phyloP scores from a whole-genome alignment of 2,888 invertebrate species.

The Euproctis similis region DNA sequence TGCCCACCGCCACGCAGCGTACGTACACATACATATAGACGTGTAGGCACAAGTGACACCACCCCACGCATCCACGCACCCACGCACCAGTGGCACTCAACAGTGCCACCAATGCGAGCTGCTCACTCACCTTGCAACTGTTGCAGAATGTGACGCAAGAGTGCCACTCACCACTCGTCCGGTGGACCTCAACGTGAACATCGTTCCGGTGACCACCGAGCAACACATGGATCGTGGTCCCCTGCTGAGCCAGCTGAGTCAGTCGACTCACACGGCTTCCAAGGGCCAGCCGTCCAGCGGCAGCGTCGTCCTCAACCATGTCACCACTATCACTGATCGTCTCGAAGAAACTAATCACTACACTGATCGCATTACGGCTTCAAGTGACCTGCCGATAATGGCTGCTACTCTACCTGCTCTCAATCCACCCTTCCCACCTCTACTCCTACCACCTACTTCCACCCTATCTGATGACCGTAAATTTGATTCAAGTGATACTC shows the following conservation, averaged over 20 bases:
- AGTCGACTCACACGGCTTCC: neutral
- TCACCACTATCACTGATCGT: neutral
- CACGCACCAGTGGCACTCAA: neutral
- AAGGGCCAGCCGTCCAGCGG: neutral
- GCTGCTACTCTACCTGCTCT: neutral
- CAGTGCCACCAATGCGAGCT: neutral
- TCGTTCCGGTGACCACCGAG: too few relatives aligned
- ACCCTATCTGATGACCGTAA: neutral
- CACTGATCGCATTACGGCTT: neutral
- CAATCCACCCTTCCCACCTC: neutral
- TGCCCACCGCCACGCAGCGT: slow-evolving; percentile 15
- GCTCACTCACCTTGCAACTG: too few relatives aligned
- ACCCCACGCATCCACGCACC: neutral
- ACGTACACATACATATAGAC: too few relatives aligned
- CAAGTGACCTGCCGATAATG: neutral
- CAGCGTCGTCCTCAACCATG: neutral
- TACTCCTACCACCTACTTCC: neutral
- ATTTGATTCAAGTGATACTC: too few relatives aligned
- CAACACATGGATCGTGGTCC: too few relatives aligned
- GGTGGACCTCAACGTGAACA: too few relatives aligned
- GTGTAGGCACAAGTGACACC: too few relatives aligned
- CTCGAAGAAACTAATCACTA: neutral
- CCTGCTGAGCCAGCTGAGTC: neutral
- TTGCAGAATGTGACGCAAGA: slow-evolving; percentile 1
- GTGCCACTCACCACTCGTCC: too few relatives aligned